These are phyloP conservation scores for Enteromius argenteus DNA, from an alignment of 2,797 vertebrate genomes.

Conservation along the genomic window DNA sequence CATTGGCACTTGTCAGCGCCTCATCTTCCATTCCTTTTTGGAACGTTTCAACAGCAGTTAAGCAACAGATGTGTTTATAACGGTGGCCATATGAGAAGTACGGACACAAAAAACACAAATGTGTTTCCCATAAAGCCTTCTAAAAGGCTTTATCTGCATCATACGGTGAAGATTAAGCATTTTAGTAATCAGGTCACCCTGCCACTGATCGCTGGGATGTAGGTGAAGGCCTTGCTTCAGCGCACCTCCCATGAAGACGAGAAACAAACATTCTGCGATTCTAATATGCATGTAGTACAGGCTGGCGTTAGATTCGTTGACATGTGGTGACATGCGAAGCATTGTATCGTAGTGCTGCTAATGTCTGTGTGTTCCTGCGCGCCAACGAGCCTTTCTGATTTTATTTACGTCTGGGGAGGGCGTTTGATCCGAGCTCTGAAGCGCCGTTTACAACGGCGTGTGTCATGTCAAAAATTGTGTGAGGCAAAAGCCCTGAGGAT, in stretches of 20 bases:
- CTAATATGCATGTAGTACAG: constrained; percentile 39
- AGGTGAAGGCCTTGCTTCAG: constrained; percentile 10
- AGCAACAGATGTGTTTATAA: constrained; percentile 29
- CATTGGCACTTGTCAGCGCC: constrained; percentile 13
- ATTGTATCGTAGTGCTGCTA: constrained; percentile 39
- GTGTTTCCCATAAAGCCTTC: constrained; percentile 14
- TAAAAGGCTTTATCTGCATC: constrained; percentile 29
- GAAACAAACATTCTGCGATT: neutral
- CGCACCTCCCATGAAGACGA: constrained; percentile 34
- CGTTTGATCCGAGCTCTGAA: constrained; percentile 66
- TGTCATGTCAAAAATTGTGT: constrained; percentile 66
- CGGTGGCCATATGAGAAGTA: constrained; percentile 11
- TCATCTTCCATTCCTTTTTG: neutral
- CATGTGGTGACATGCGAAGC: constrained; percentile 50
- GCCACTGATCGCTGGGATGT: constrained; percentile 4
- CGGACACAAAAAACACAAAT: constrained; percentile 25
- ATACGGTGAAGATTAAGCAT: constrained; percentile 33
- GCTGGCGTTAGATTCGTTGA: constrained; percentile 57
- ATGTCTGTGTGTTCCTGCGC: constrained; percentile 44
- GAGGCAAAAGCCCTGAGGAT: constrained; percentile 67
- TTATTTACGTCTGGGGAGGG: constrained; percentile 60
- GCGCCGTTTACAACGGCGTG: constrained; percentile 60
- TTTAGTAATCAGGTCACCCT: constrained; percentile 31
- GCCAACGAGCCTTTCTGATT: constrained; percentile 51
- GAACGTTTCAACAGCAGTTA: constrained; percentile 5